Conservation (phyloP, 2,888 invertebrate species). For the Thera obeliscata region DNA sequence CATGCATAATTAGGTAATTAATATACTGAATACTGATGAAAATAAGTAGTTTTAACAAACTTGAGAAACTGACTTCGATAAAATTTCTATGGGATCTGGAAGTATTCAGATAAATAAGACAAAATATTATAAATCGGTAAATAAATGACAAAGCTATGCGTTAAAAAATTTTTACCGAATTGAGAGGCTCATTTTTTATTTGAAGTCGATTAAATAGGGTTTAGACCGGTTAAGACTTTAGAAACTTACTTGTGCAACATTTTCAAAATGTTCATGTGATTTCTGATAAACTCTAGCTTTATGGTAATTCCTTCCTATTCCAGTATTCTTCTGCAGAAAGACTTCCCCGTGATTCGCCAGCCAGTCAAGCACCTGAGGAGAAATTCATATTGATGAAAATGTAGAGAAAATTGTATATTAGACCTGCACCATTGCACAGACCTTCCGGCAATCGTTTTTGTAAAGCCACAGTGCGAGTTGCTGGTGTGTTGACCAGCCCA, state of each 20-base stretch:
- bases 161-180: no score
- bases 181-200: no score
- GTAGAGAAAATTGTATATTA: no score
- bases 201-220: no score
- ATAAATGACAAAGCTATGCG: no score
- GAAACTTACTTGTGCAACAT: constrained; percentile 94
- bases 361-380: constrained; percentile 95
- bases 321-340: constrained; percentile 98
- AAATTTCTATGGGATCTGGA: no score
- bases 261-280: constrained; percentile 99
- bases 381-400: background rate
- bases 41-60: no score
- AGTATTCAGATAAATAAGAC: no score
- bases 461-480: constrained; percentile 95
- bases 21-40: no score
- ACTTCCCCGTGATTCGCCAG: constrained; percentile 98
- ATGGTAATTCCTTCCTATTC: constrained; percentile 97
- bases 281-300: constrained; percentile 98
- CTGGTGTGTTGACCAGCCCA: constrained; percentile 97
- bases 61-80: no score
- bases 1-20: no score
- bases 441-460: constrained; percentile 99
- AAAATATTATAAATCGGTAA: no score
- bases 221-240: background rate
- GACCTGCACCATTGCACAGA: constrained; percentile 51